These are phyloP conservation scores for Drosophila fulvimacula DNA, from an alignment of 2,888 invertebrate species.

Conservation along the genomic window DNA sequence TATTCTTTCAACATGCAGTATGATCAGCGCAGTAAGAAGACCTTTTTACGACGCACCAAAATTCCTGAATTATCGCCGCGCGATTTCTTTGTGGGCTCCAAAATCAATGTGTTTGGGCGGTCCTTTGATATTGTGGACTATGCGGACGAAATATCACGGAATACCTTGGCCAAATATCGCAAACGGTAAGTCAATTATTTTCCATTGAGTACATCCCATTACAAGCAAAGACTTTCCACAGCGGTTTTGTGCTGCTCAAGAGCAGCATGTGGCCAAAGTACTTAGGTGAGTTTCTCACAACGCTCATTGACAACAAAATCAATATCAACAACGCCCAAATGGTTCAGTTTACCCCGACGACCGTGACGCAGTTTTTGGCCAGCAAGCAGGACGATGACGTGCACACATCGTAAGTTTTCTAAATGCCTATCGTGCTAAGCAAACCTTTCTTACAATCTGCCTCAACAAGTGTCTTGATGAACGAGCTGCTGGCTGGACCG, in stretches of 20 bases:
- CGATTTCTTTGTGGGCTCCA: conserved; percentile 91
- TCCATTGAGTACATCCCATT: not conserved
- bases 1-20: conserved; percentile 84
- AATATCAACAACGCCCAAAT: conserved; percentile 90
- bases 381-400: conserved; percentile 86
- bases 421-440: not conserved
- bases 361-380: conserved; percentile 88
- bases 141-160: conserved; percentile 89
- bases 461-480: conserved; percentile 73
- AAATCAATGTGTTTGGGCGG: conserved; percentile 90
- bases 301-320: conserved; percentile 88
- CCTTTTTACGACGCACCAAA: conserved; percentile 88
- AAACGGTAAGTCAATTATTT: conserved; percentile 86
- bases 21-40: conserved; percentile 88
- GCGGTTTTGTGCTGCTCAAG: conserved; percentile 92
- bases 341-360: conserved; percentile 88
- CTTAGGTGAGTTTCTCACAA: conserved; percentile 90
- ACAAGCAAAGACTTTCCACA: conserved; percentile 70
- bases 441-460: not conserved
- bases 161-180: conserved; percentile 86
- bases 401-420: conserved; percentile 87
- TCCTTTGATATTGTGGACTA: conserved; percentile 90
- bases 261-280: conserved; percentile 89
- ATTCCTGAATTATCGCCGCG: conserved; percentile 88
- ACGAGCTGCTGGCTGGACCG: conserved; percentile 76